Base-by-base conservation (phyloP, 2,797 vertebrate species). In the Clamator glandarius region DNA sequence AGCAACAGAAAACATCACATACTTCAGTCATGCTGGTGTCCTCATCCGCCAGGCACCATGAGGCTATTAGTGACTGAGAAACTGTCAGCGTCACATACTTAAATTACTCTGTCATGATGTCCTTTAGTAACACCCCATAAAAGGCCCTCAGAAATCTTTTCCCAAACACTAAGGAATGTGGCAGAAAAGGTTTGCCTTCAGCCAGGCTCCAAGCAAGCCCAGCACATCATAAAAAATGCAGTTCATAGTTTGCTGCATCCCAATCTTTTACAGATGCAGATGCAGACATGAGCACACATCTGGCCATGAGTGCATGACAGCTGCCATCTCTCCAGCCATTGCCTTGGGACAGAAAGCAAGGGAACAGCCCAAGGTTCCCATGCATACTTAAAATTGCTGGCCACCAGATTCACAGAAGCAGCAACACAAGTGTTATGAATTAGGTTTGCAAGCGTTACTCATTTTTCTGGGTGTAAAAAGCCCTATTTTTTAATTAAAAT, bases 391-490 rank as follows among this genome's bases (percentile, higher is more conserved):
- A 59, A 63, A 61, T 5, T 25, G 20, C 57, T 75, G 73, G 73
- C 20, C 78, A 69, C 19, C 44, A 93, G 67, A 82, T 57, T 79
- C 55, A 73, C 12, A 3, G 86, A 59, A 88, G 67, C 44, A 78
- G 48, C 3, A 2, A 63, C 5, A 12, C 79, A 79, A 91, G 57
- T 76, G 51, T 51, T 78, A 57, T 42, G 51, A 90, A 90, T 93
- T 90, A 96, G 89, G 74, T 24, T 88, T 69, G 23, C 42, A 64
- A 83, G 46, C 1, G 0, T 67, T 79, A 79, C 25, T 90, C 42
- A 79, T 82, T 81, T 79, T 69, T 76, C 83, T 89, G 86, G 88
- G 94, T 95, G 93, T 39, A 89, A 94, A 93, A 76, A 8, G 33
- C 8, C 28, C 68, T 29, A 70, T 51, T 77, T 94, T 87, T 72